Evolutionary conservation across 2,888 invertebrate genomes (phyloP), one percentile per base, ranked within the genome.

Genomic region (Stenotaenia linearis): DNA sequence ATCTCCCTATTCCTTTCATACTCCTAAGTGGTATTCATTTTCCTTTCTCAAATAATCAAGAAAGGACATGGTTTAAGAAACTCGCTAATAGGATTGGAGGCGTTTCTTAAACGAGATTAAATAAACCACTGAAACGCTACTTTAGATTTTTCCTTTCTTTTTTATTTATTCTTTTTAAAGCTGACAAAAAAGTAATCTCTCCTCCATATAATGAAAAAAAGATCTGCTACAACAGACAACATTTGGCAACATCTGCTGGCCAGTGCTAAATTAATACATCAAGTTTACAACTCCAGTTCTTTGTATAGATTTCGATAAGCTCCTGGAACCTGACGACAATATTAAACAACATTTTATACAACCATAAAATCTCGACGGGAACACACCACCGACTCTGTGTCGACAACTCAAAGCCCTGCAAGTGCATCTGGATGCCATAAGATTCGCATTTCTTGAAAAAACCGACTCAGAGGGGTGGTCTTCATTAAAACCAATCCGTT

Each of bases 71-170:
- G n/a, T 28, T 25, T 12, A 69, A 25, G 2, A 25, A 69, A 69
- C 69, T 10, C n/a, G 18, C 69, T 56, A 69, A 69, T 25, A 69
- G 12, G 69, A 69, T 69, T 69, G 23, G 15, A 25, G 69, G 69
- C n/a, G 69, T 69, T 10, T 69, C 69, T 69, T 69, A 69, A 69
- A 69, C 69, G 69, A 69, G 69, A 69, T 69, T 69, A 69, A 28
- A 69, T 28, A 69, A 69, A 28, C 28, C 69, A 69, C 69, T 69
- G 15, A 69, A 69, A 28, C 12, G 28, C 69, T 28, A 23, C 69
- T n/a, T 28, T 12, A 28, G 25, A 25, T 69, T 23, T 15, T 28
- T 69, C 9, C 10, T 23, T 15, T 12, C 15, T 4, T 18, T 15
- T 5, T 18, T 45, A 18, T 25, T 69, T 28, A n/a, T 69, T 12